Conservation (phyloP, 2,797 vertebrate species). For the Enteromius treurensis region DNA sequence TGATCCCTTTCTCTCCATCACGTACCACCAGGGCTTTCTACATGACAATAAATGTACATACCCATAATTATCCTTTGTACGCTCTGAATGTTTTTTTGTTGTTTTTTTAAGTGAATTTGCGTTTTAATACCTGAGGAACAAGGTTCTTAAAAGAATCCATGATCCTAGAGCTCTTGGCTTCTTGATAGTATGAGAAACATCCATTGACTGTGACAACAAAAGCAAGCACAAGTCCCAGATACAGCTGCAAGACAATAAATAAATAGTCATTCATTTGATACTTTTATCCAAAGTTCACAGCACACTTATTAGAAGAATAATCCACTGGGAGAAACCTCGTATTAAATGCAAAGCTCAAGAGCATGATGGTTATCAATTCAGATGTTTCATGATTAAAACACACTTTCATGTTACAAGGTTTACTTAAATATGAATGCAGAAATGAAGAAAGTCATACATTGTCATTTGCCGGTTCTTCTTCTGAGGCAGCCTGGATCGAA, state of each 20-base stretch:
- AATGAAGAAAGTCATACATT: conserved; percentile 75
- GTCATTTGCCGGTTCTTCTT: conserved; percentile 86
- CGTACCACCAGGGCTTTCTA: conserved; percentile 92
- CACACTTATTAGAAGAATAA: background rate
- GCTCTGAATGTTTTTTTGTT: background rate
- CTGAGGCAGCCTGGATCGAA: conserved; percentile 83
- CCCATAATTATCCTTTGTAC: background rate
- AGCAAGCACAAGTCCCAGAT: conserved; percentile 90
- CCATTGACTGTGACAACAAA: conserved; percentile 96
- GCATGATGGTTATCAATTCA: background rate
- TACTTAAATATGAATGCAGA: no score
- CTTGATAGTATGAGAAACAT: conserved; percentile 98
- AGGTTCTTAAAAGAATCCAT: conserved; percentile 99
- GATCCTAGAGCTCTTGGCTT: conserved; percentile 96
- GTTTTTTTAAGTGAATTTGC: no score
- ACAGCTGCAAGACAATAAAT: conserved; percentile 75
- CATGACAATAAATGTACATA: background rate
- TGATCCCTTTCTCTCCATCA: conserved; percentile 86
- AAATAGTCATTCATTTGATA: background rate
- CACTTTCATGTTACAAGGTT: background rate
- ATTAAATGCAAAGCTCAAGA: background rate
- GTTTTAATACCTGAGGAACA: conserved; percentile 87
- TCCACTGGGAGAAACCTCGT: background rate
- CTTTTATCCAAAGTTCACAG: background rate
- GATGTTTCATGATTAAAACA: background rate